These are phyloP conservation scores for Melanotaenia parkinsoni DNA, from an alignment of 2,797 vertebrate genomes.

Conservation along the genomic window DNA sequence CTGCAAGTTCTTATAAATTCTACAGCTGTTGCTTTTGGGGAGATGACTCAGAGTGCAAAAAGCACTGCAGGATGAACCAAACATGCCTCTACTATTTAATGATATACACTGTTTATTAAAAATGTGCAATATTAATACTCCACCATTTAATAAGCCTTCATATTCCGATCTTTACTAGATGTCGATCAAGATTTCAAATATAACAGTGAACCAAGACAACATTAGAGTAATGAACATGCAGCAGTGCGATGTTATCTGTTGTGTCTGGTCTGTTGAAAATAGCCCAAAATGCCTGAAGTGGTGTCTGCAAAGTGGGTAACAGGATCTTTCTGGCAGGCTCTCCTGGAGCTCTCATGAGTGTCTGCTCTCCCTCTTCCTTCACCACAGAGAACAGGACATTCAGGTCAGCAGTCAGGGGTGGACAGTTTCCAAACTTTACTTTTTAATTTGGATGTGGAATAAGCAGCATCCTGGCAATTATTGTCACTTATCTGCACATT, in stretches of 20 bases:
- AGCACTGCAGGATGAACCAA: neutral
- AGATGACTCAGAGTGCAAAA: neutral
- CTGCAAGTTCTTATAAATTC: neutral
- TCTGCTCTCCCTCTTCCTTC: constrained; percentile 38
- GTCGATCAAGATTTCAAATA: constrained; percentile 13
- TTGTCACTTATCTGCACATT: constrained; percentile 30
- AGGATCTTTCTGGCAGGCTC: constrained; percentile 56
- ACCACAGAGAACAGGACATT: constrained; percentile 47
- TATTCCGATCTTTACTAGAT: neutral
- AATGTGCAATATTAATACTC: constrained; percentile 1
- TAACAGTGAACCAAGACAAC: constrained; percentile 14
- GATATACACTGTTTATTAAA: constrained; percentile 1
- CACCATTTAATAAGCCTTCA: constrained; percentile 1
- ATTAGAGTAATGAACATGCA: constrained; percentile 41
- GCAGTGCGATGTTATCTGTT: constrained; percentile 31
- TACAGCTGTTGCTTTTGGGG: neutral
- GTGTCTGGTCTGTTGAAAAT: constrained; percentile 64
- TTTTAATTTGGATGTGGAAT: constrained; percentile 22
- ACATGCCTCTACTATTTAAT: constrained; percentile 2
- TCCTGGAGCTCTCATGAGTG: constrained; percentile 54
- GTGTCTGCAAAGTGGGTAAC: constrained; percentile 52
- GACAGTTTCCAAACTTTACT: constrained; percentile 42
- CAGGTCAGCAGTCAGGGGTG: constrained; percentile 42
- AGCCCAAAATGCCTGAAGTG: constrained; percentile 54
- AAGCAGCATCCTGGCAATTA: neutral